These are phyloP conservation scores for Agrotis exclamationis DNA, from an alignment of 2,888 invertebrate species.

Conservation along the genomic window DNA sequence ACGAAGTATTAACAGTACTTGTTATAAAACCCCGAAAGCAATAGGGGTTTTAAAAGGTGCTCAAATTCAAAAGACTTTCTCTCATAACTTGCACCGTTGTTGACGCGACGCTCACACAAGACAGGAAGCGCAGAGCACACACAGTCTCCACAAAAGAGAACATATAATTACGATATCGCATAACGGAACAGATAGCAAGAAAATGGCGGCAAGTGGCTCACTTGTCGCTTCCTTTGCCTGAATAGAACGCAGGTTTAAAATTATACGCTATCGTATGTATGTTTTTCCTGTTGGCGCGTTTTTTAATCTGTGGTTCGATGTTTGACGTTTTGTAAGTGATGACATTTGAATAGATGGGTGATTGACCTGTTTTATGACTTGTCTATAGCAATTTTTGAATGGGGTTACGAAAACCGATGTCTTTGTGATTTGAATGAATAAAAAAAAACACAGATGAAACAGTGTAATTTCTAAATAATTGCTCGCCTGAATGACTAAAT, in stretches of 20 bases:
- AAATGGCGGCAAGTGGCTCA: constrained; percentile 78
- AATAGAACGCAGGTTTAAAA: constrained; percentile 68
- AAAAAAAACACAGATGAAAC: background rate
- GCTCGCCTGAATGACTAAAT: too few relatives aligned
- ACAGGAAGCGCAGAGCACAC: constrained; percentile 84
- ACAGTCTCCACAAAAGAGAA: constrained; percentile 84
- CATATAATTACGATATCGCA: constrained; percentile 88
- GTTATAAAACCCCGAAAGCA: too few relatives aligned
- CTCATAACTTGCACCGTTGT: constrained; percentile 67
- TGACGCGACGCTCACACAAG: constrained; percentile 72
- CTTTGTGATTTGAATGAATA: background rate
- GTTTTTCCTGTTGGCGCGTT: constrained; percentile 22
- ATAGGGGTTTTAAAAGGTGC: background rate
- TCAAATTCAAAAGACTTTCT: background rate
- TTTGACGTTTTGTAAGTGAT: constrained; percentile 33
- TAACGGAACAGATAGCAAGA: constrained; percentile 77
- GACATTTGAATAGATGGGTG: constrained; percentile 36
- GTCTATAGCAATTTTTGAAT: background rate
- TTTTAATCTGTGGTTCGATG: constrained; percentile 47
- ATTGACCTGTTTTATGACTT: constrained; percentile 21
- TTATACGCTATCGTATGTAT: constrained; percentile 64
- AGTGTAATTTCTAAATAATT: background rate
- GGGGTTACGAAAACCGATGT: background rate
- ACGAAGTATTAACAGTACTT: background rate
- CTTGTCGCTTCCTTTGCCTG: constrained; percentile 82